A percentile compares a stretch with the other conserved stretches of the same genome.
Evolutionary conservation across 2,888 invertebrate species (phyloP).

Genomic region (Netelia inedita): DNA sequence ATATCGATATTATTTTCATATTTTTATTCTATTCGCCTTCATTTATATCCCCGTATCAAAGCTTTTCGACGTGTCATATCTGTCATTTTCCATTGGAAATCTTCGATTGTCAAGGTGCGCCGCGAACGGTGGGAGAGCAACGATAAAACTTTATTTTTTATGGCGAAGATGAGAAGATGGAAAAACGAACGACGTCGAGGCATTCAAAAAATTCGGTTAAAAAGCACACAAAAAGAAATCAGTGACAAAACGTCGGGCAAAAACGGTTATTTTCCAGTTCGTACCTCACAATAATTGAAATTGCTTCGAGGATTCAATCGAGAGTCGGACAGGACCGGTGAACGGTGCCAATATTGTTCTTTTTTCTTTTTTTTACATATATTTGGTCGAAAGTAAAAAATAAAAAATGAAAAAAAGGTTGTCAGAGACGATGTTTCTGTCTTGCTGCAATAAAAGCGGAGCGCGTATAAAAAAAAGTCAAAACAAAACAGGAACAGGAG

Average conservation of each 20-base stretch:
- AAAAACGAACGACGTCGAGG: slow-evolving; percentile 8
- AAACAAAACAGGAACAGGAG: slow-evolving; percentile 9
- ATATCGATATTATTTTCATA: too few relatives aligned
- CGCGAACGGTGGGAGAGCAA: too few relatives aligned
- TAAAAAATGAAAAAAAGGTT: too few relatives aligned
- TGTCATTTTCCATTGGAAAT: too few relatives aligned
- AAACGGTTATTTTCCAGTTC: slow-evolving; percentile 31
- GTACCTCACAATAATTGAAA: slow-evolving; percentile 53
- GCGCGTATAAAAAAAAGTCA: slow-evolving; percentile 1
- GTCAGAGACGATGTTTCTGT: slow-evolving; percentile 38
- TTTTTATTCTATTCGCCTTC: too few relatives aligned
- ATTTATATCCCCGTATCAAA: too few relatives aligned
- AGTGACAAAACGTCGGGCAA: not conserved
- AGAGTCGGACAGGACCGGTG: slow-evolving; percentile 12
- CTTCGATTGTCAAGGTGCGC: too few relatives aligned
- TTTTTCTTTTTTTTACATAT: slow-evolving; percentile 1
- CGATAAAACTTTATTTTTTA: not conserved
- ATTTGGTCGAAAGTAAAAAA: slow-evolving; percentile 10
- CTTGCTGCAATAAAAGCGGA: slow-evolving; percentile 3
- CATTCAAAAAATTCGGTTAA: slow-evolving; percentile 8
- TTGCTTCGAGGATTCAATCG: not conserved
- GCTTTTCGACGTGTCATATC: too few relatives aligned
- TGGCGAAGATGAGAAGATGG: not conserved
- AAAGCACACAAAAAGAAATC: slow-evolving; percentile 7
- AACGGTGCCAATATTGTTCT: slow-evolving; percentile 19